Evolutionary conservation across 2,888 invertebrate species (phyloP).

Genomic region (Mongoloraphidia duomilia): DNA sequence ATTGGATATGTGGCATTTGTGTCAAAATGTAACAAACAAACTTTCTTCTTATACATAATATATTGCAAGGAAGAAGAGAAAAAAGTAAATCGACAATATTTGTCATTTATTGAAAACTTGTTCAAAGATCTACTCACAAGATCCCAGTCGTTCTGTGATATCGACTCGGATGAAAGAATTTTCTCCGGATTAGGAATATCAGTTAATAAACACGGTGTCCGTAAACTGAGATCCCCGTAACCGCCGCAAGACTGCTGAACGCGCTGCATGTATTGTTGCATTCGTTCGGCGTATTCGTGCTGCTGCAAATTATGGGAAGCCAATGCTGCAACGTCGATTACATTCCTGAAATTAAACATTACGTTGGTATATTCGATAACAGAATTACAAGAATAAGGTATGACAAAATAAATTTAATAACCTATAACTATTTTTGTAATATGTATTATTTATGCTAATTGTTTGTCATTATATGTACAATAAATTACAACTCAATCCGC

Average conservation of each 20-base stretch:
- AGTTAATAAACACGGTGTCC: constrained; percentile 39
- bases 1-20: background rate
- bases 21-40: no score
- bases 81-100: no score
- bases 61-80: no score
- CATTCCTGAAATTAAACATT: constrained; percentile 47
- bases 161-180: constrained; percentile 45
- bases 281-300: constrained; percentile 74
- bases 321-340: constrained; percentile 85
- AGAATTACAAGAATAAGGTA: no score
- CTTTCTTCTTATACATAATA: no score
- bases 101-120: background rate
- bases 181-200: constrained; percentile 66
- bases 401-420: no score
- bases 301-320: constrained; percentile 80
- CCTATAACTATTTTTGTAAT: no score
- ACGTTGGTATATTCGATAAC: no score
- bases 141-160: constrained; percentile 46
- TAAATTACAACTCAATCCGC: no score
- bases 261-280: constrained; percentile 50
- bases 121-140: constrained; percentile 40
- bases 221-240: constrained; percentile 27
- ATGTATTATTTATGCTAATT: no score
- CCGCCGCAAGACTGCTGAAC: constrained; percentile 36
- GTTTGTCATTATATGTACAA: no score